These are phyloP conservation scores for Platynereis dumerilii DNA, from an alignment of 2,888 invertebrate species.

Conservation along the genomic window DNA sequence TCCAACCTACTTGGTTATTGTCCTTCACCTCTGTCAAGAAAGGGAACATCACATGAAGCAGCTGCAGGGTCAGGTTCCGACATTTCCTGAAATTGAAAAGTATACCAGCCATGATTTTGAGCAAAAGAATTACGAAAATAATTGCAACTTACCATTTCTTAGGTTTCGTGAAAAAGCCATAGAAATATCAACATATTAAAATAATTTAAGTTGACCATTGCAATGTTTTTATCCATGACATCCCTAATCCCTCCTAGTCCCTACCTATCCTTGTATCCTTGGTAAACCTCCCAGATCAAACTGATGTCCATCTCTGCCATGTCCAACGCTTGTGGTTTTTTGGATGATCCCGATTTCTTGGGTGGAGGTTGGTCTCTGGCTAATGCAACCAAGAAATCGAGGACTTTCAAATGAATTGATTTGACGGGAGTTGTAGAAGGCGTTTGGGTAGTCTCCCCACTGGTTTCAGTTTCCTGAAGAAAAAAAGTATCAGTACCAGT, in stretches of 20 bases:
- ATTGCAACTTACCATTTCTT: too few relatives aligned
- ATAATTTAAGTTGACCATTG: background rate
- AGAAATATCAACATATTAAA: background rate
- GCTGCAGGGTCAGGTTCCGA: conserved; percentile 45
- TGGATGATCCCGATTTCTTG: conserved; percentile 1
- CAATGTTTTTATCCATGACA: background rate
- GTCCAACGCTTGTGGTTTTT: conserved; percentile 40
- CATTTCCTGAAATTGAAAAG: conserved; percentile 44
- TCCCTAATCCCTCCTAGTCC: too few relatives aligned
- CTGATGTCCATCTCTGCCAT: conserved; percentile 48
- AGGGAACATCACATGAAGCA: conserved; percentile 54
- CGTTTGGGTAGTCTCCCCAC: too few relatives aligned
- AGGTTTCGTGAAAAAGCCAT: too few relatives aligned
- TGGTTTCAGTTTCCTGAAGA: too few relatives aligned
- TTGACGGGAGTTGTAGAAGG: too few relatives aligned
- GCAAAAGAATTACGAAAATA: too few relatives aligned
- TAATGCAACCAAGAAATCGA: conserved; percentile 48
- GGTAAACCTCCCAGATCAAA: conserved; percentile 49
- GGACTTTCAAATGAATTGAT: background rate
- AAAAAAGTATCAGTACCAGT: too few relatives aligned
- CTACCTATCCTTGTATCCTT: conserved; percentile 42
- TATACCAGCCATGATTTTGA: too few relatives aligned
- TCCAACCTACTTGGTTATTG: conserved; percentile 6
- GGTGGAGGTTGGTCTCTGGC: conserved; percentile 47
- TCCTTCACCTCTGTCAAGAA: conserved; percentile 38